Percentiles rank a stretch among this genome's conserved stretches.
These are phyloP conservation scores for Mycetomoellerius zeteki DNA, from an alignment of 1,140 invertebrate genomes.

Conservation along the genomic window DNA sequence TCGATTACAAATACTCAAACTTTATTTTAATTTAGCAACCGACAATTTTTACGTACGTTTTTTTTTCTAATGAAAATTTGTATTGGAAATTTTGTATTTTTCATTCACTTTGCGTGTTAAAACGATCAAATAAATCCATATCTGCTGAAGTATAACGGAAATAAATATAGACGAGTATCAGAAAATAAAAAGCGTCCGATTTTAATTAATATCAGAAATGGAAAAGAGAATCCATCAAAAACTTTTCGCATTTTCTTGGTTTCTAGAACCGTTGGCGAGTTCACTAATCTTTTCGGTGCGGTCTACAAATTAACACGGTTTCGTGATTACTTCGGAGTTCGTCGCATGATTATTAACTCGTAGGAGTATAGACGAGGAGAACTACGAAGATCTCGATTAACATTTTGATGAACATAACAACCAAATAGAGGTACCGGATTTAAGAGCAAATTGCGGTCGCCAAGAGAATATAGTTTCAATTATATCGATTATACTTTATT, in stretches of 20 bases:
- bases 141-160: constrained; percentile 17
- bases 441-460: background rate
- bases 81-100: constrained; percentile 13
- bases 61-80: background rate
- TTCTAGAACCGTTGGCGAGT: constrained; percentile 63
- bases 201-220: constrained; percentile 72
- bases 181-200: constrained; percentile 57
- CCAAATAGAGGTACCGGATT: constrained; percentile 12
- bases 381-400: constrained; percentile 55
- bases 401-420: constrained; percentile 62
- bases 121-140: constrained; percentile 19
- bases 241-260: constrained; percentile 73
- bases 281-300: constrained; percentile 69
- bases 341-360: constrained; percentile 72
- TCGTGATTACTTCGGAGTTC: constrained; percentile 69
- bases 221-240: constrained; percentile 52
- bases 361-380: constrained; percentile 28
- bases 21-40: background rate
- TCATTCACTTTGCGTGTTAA: background rate
- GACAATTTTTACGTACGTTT: background rate
- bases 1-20: constrained; percentile 6
- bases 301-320: constrained; percentile 71
- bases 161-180: constrained; percentile 24
- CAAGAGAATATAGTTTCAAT: constrained; percentile 26
- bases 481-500: constrained; percentile 16